Conservation (phyloP, 2,113 vertebrate species). For the Aptenodytes patagonicus region DNA sequence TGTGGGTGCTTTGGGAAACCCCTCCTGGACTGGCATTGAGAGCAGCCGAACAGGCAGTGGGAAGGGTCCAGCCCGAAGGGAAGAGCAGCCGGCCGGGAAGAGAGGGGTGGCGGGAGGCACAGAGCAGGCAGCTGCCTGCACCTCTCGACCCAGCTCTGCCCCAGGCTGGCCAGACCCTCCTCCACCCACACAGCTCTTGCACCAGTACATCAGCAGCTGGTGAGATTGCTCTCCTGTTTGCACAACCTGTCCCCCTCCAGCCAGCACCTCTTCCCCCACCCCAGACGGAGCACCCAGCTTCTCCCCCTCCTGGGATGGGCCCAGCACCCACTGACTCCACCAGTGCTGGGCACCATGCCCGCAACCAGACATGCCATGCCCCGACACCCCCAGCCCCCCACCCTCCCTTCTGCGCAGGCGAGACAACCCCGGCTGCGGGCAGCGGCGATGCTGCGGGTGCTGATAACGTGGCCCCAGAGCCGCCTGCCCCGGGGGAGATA, state of each 20-base stretch:
- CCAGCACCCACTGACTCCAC: not conserved
- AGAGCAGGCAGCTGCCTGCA: not conserved
- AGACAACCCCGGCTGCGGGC: not conserved
- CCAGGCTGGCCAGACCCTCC: not conserved
- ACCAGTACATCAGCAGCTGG: not conserved
- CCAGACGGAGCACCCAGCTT: not conserved
- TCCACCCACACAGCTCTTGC: not conserved
- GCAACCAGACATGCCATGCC: not conserved
- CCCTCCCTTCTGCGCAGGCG: not conserved
- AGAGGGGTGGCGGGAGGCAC: not conserved
- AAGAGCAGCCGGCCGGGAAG: not conserved
- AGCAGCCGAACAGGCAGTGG: not conserved
- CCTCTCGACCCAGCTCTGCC: not conserved
- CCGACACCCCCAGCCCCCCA: not conserved
- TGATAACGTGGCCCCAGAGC: not conserved
- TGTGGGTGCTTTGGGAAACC: not conserved
- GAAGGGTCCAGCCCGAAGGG: not conserved
- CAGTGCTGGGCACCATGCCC: not conserved
- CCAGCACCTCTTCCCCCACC: not conserved
- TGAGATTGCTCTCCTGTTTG: not conserved
- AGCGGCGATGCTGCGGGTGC: not conserved
- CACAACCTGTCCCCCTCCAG: not conserved
- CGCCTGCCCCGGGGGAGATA: not conserved
- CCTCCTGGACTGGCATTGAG: rapidly evolving
- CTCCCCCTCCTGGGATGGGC: not conserved